Evolutionary conservation across 2,888 invertebrate species (phyloP).

Genomic region (Danaus chrysippus): DNA sequence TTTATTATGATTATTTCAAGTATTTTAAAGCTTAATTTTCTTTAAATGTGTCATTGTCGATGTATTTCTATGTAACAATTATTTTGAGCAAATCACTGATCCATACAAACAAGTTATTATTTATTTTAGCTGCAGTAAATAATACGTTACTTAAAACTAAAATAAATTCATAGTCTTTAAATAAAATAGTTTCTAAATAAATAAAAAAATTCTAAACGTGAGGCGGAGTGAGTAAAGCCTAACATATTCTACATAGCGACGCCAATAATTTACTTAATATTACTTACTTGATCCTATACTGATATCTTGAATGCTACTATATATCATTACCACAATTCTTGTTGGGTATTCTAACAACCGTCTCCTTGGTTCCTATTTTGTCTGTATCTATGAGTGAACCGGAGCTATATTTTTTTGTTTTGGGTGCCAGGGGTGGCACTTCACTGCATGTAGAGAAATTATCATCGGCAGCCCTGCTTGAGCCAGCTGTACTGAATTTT

Average conservation of each 20-base stretch:
- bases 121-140: background rate
- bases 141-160: slow-evolving; percentile 1
- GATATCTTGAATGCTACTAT: slow-evolving; percentile 23
- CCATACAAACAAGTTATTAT: background rate
- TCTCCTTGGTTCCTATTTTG: slow-evolving; percentile 63
- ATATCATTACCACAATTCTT: slow-evolving; percentile 62
- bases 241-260: slow-evolving; percentile 32
- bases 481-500: slow-evolving; percentile 60
- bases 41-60: background rate
- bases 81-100: background rate
- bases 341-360: slow-evolving; percentile 68
- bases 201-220: slow-evolving; percentile 26
- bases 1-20: background rate
- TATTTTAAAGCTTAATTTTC: background rate
- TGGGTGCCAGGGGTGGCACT: slow-evolving; percentile 64
- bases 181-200: slow-evolving; percentile 35
- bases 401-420: slow-evolving; percentile 68
- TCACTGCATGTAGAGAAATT: slow-evolving; percentile 68
- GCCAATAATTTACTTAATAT: slow-evolving; percentile 28
- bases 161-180: slow-evolving; percentile 4
- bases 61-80: background rate
- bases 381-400: slow-evolving; percentile 70
- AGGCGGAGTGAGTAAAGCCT: slow-evolving; percentile 36
- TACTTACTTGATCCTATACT: slow-evolving; percentile 15
- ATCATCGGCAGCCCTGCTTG: slow-evolving; percentile 58